Conservation (phyloP, 2,797 vertebrate species). For the Tapirus indicus region DNA sequence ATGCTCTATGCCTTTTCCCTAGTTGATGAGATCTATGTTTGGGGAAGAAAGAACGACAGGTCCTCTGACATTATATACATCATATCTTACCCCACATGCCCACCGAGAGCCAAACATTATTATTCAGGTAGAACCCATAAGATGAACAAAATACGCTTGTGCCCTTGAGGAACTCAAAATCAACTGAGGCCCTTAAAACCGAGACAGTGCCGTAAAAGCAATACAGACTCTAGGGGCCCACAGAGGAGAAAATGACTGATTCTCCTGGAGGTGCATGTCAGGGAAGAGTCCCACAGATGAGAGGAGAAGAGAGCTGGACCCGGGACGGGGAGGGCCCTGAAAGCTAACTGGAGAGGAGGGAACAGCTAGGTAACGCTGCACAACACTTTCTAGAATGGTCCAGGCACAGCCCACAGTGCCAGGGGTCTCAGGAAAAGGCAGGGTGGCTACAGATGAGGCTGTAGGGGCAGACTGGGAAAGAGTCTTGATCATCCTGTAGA, state of each 20-base stretch:
- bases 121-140: neutral
- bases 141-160: neutral
- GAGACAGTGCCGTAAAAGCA: neutral
- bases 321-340: neutral
- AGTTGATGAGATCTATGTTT: neutral
- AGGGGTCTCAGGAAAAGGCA: neutral
- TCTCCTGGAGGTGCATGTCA: neutral
- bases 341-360: neutral
- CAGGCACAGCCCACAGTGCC: neutral
- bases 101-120: neutral
- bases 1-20: neutral
- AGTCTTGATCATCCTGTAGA: neutral
- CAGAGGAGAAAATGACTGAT: neutral
- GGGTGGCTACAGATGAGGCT: neutral
- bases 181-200: neutral
- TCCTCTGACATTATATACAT: neutral
- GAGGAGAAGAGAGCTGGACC: neutral
- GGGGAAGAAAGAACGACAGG: neutral
- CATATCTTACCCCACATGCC: neutral
- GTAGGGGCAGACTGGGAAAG: neutral
- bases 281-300: neutral
- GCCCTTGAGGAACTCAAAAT: slow-evolving; percentile 13
- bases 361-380: too few relatives aligned
- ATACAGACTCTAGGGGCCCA: neutral
- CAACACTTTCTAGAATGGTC: neutral